Evolutionary conservation across 2,113 vertebrate genomes (phyloP).

Genomic region (Crotalus horridus): DNA sequence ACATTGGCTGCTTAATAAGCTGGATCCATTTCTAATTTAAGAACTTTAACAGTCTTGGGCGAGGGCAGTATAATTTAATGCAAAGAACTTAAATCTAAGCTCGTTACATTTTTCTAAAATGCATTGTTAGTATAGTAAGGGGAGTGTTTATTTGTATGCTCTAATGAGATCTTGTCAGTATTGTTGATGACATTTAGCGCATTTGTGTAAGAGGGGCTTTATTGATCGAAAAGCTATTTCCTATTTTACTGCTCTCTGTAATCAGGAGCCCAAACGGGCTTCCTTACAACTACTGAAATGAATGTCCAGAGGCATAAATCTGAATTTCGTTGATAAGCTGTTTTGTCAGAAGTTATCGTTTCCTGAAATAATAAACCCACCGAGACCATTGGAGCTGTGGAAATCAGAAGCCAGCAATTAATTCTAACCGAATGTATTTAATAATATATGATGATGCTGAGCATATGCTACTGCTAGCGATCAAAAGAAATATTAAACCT

Average conservation of each 20-base stretch:
- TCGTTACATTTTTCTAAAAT: not conserved
- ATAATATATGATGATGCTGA: not conserved
- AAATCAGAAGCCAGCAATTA: constrained; percentile 14
- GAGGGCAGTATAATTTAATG: not conserved
- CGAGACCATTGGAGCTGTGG: constrained; percentile 11
- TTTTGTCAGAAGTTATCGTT: not conserved
- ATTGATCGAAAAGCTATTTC: constrained; percentile 17
- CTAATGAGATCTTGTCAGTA: not conserved
- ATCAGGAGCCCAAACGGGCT: constrained; percentile 7
- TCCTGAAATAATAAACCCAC: constrained; percentile 1
- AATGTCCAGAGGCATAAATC: not conserved
- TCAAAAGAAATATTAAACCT: not conserved
- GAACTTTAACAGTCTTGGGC: not conserved
- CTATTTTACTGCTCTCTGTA: not conserved
- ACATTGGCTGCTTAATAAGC: not conserved
- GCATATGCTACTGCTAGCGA: not conserved
- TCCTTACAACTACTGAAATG: constrained; percentile 32
- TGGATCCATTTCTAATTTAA: not conserved
- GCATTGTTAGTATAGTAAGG: not conserved
- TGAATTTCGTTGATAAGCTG: not conserved
- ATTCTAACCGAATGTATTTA: constrained; percentile 17
- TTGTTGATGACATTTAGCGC: constrained; percentile 24
- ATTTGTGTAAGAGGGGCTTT: constrained; percentile 45
- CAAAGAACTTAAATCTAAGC: not conserved
- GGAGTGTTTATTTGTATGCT: not conserved